Base-by-base conservation (phyloP, 2,113 vertebrate genomes). In the Trichomycterus rosablanca region DNA sequence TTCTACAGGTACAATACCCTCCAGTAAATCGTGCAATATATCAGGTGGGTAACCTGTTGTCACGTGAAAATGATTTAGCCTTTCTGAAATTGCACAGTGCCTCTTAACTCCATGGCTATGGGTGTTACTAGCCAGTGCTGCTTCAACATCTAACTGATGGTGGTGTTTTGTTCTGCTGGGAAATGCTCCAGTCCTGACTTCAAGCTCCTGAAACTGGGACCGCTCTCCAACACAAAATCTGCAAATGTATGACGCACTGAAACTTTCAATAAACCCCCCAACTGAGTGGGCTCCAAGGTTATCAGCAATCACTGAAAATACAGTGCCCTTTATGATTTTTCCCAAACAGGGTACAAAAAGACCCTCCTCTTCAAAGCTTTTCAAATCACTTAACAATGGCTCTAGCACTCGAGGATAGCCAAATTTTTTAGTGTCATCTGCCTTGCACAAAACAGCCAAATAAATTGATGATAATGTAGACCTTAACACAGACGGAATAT, bases 231-330 rank as follows among this genome's bases (percentile, higher is more conserved):
- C 4, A 57, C 51, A 75, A 70, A 70, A 68, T 63, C 57, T 56
- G 12, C 65, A 75, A 60, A 59, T 1, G 5, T 74, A 4, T 15
- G 61, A 62, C 22, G 35, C 49, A 63, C 23, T 30, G 7, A 70
- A 73, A 50, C 61, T 74, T 70, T 78, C 72, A 64, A 78, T 6
- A 67, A 75, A 74, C 1, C 59, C 59, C 0, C 24, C 40, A 0
- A 66, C 5, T 42, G 71, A 70, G 16, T 78, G 70, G 18, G 77
- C 70, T 10, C 70, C 66, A 59, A 74, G 55, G 1, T 70, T 74
- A 56, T 75, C 63, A 0, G 62, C 64, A 55, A 68, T 46, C 7
- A 76, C 54, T 69, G 24, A 53, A 39, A 71, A 66, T 50, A 74
- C 54, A 7, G 70, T 70, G 16, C 67, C 68, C 8, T 72, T 75